Conservation (phyloP, 2,888 invertebrate species). For the Ophion ellenae region DNA sequence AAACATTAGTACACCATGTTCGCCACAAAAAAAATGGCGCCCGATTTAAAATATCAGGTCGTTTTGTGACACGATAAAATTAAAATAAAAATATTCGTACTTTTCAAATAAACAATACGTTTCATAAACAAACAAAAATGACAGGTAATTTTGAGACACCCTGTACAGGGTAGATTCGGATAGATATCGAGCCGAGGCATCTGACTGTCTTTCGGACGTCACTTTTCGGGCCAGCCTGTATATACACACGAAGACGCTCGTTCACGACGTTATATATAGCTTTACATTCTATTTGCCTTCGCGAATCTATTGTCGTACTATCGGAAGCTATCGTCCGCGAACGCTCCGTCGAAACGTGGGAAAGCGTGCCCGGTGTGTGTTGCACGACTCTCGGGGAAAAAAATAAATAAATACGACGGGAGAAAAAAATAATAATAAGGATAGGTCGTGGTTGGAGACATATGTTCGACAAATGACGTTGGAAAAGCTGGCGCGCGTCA, state of each 20-base stretch:
- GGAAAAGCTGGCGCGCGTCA: slow-evolving; percentile 25
- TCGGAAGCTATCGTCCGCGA: slow-evolving; percentile 2
- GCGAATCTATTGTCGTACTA: slow-evolving; percentile 44
- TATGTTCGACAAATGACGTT: slow-evolving; percentile 57
- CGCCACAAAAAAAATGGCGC: no score
- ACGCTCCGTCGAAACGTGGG: slow-evolving; percentile 35
- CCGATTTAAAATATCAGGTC: no score
- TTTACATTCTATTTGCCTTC: slow-evolving; percentile 3
- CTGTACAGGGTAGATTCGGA: not conserved
- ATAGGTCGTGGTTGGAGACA: slow-evolving; percentile 61
- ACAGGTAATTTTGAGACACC: no score
- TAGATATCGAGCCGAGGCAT: not conserved
- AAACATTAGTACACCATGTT: no score
- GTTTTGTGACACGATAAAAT: no score
- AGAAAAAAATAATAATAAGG: slow-evolving; percentile 20
- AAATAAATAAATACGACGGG: not conserved
- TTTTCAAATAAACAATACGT: no score
- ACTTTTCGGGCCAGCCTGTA: not conserved
- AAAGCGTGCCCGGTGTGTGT: slow-evolving; percentile 15
- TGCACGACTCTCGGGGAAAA: slow-evolving; percentile 20
- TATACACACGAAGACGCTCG: not conserved
- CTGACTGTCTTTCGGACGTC: not conserved
- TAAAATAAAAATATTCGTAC: no score
- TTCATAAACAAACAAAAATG: no score
- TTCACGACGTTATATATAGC: not conserved